These are phyloP conservation scores for Tachysurus fulvidraco DNA, from an alignment of 2,113 vertebrate genomes.

Conservation along the genomic window DNA sequence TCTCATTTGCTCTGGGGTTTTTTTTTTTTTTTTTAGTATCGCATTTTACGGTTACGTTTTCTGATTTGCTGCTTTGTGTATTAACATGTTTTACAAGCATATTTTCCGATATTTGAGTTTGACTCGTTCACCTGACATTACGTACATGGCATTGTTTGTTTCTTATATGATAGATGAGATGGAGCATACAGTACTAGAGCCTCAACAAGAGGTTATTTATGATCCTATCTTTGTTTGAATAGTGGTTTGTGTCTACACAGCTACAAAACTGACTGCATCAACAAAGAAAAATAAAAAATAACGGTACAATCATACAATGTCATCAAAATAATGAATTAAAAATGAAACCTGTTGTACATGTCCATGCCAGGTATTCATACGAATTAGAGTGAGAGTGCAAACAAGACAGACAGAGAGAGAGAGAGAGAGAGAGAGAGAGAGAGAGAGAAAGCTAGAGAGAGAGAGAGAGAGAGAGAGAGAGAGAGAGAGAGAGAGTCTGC, in stretches of 20 bases:
- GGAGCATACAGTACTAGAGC: neutral
- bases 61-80: neutral
- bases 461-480: neutral
- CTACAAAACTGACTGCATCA: neutral
- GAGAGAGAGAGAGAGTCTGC: neutral
- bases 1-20: neutral
- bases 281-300: neutral
- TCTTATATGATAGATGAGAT: neutral
- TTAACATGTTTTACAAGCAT: neutral
- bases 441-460: neutral
- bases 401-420: neutral
- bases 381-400: neutral
- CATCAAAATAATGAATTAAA: neutral
- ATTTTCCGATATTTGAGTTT: neutral
- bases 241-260: neutral
- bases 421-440: neutral
- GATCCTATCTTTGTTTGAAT: neutral
- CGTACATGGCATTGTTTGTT: neutral
- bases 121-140: neutral
- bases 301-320: neutral
- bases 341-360: slow-evolving; percentile 2
- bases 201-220: neutral
- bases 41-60: neutral
- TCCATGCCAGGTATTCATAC: neutral
- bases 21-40: neutral